phyloP scores from a whole-genome alignment of 2,888 invertebrate genomes.

The Synergus japonicus region DNA sequence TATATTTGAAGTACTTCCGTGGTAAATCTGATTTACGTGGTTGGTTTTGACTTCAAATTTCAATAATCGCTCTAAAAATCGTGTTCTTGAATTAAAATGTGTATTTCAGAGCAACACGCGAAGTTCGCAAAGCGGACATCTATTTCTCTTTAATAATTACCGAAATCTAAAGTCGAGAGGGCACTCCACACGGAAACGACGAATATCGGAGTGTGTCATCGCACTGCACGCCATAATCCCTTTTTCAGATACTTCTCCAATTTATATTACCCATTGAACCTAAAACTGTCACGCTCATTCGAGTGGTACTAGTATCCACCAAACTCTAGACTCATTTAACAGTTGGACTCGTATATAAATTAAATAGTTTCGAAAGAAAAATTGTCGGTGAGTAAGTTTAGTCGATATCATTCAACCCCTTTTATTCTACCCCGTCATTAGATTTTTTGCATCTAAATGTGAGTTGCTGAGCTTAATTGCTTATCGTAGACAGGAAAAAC shows the following conservation, averaged over 20 bases:
- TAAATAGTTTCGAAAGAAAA: conserved; percentile 52
- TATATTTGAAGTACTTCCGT: background rate
- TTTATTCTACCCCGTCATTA: conserved; percentile 45
- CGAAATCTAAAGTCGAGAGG: conserved; percentile 44
- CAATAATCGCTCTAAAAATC: conserved; percentile 2
- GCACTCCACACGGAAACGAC: conserved; percentile 47
- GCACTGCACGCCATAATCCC: conserved; percentile 50
- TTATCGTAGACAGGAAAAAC: background rate
- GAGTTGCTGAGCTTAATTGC: conserved; percentile 18
- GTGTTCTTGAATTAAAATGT: conserved; percentile 7
- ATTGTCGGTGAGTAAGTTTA: conserved; percentile 48
- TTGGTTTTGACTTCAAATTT: conserved; percentile 30
- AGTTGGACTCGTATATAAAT: conserved; percentile 57
- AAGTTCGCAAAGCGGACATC: conserved; percentile 37
- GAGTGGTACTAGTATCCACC: conserved; percentile 75
- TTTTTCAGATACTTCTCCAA: conserved; percentile 56
- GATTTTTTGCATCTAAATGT: conserved; percentile 31
- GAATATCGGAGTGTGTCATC: conserved; percentile 54
- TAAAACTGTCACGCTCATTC: conserved; percentile 71
- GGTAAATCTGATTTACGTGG: conserved; percentile 11
- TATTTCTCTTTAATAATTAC: conserved; percentile 48
- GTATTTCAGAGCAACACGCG: conserved; percentile 40
- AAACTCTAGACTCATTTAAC: conserved; percentile 60
- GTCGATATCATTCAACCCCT: conserved; percentile 49
- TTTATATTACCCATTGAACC: conserved; percentile 71